These are phyloP conservation scores for Diploptera punctata DNA, from an alignment of 2,888 invertebrate genomes.

Conservation along the genomic window DNA sequence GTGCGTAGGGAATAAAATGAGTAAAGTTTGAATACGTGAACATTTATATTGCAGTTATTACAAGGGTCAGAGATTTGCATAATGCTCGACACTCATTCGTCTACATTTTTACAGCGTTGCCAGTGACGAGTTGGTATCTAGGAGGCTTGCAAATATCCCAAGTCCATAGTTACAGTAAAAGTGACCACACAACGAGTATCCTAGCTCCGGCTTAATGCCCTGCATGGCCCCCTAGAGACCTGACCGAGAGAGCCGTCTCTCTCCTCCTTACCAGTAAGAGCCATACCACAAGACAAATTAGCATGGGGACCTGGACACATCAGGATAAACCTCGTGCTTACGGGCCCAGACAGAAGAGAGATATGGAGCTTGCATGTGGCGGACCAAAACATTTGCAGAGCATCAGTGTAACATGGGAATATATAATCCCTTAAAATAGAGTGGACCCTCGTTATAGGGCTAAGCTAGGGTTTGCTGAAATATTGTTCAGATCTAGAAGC, in stretches of 20 bases:
- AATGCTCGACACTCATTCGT: too few species aligned
- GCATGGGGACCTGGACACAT: conserved; percentile 37
- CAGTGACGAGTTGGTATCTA: too few species aligned
- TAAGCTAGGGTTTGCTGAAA: neutral
- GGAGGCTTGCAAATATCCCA: too few species aligned
- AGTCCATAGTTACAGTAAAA: too few species aligned
- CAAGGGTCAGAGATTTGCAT: too few species aligned
- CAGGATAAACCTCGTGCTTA: conserved; percentile 11
- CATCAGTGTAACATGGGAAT: conserved; percentile 15
- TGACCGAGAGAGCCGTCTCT: neutral
- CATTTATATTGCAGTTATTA: too few species aligned
- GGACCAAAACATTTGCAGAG: conserved; percentile 14
- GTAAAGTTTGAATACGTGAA: too few species aligned
- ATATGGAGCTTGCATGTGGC: too few species aligned
- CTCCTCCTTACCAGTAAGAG: conserved; percentile 12
- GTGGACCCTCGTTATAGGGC: neutral
- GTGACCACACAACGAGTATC: too few species aligned
- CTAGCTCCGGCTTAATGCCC: conserved; percentile 6
- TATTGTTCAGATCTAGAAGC: neutral
- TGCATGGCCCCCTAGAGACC: conserved; percentile 20
- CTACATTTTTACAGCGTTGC: too few species aligned
- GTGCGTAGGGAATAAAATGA: too few species aligned
- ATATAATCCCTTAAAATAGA: conserved; percentile 13
- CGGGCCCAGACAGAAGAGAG: neutral
- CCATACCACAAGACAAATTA: conserved; percentile 40